Percentiles rank a stretch among this genome's conserved stretches.
These are phyloP conservation scores for Crossoptilon crossoptilon DNA, from an alignment of 2,797 vertebrate genomes.

Conservation along the genomic window DNA sequence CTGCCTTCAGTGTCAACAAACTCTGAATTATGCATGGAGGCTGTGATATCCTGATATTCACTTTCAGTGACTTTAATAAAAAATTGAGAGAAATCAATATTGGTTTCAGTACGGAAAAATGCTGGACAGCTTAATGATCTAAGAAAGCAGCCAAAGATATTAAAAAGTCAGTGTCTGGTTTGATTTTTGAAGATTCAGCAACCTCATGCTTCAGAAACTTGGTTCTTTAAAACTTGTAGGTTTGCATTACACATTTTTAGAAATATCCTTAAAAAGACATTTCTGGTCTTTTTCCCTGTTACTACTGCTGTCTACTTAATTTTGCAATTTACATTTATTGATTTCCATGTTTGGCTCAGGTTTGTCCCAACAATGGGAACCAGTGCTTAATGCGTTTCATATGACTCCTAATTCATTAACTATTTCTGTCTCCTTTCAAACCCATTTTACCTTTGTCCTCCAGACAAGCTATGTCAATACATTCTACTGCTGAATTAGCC, in stretches of 20 bases:
- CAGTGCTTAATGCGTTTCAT: not conserved
- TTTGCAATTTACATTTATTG: not conserved
- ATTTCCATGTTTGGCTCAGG: not conserved
- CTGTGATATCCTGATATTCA: slow-evolving; percentile 39
- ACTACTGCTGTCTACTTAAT: not conserved
- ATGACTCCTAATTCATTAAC: not conserved
- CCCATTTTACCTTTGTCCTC: not conserved
- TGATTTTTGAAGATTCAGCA: slow-evolving; percentile 41
- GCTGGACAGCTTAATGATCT: slow-evolving; percentile 19
- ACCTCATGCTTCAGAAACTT: not conserved
- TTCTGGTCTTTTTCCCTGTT: not conserved
- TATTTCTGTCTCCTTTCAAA: not conserved
- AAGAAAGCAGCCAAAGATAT: slow-evolving; percentile 31
- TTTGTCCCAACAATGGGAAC: not conserved
- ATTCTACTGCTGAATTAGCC: not conserved
- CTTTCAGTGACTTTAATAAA: slow-evolving; percentile 62
- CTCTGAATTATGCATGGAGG: slow-evolving; percentile 60
- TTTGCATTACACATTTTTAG: not conserved
- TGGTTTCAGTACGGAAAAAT: not conserved
- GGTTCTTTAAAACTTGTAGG: not conserved
- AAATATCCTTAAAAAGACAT: not conserved
- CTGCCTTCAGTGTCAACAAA: slow-evolving; percentile 50
- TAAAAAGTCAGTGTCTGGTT: not conserved
- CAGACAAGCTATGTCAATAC: not conserved
- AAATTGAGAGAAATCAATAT: slow-evolving; percentile 54